Percentiles rank a stretch among this genome's conserved stretches.
These are phyloP conservation scores for Drosophila tripunctata DNA, from an alignment of 2,888 invertebrate species.

Conservation along the genomic window DNA sequence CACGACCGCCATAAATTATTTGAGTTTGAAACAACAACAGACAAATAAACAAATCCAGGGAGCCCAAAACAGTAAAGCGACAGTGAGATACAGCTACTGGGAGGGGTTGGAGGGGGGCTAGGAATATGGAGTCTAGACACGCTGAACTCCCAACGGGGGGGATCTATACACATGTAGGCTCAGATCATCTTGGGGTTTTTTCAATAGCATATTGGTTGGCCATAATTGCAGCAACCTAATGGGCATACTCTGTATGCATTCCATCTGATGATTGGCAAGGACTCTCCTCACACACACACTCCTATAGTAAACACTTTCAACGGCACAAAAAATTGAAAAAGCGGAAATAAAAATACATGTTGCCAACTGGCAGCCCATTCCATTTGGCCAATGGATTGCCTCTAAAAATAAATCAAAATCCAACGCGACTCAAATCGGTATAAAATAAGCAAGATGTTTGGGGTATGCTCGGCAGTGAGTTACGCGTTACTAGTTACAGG, in stretches of 20 bases:
- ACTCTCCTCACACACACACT: slow-evolving; percentile 18
- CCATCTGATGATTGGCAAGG: slow-evolving; percentile 51
- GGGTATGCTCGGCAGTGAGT: not conserved
- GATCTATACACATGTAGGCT: slow-evolving; percentile 17
- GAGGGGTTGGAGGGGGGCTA: not conserved
- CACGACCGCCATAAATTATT: slow-evolving; percentile 73
- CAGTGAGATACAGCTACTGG: not conserved
- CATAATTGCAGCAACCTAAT: slow-evolving; percentile 31
- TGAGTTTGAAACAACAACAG: slow-evolving; percentile 34
- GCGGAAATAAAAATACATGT: not conserved
- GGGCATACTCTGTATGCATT: slow-evolving; percentile 33
- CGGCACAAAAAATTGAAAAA: slow-evolving; percentile 10
- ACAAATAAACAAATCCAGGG: slow-evolving; percentile 24
- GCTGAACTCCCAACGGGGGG: slow-evolving; percentile 15
- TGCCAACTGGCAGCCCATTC: slow-evolving; percentile 18
- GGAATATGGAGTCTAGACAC: slow-evolving; percentile 42
- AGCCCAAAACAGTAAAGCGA: not conserved
- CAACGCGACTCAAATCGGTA: slow-evolving; percentile 33
- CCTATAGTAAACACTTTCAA: slow-evolving; percentile 25
- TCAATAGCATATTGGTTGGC: slow-evolving; percentile 20
- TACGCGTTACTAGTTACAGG: not conserved
- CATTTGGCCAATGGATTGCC: slow-evolving; percentile 29
- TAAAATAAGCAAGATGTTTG: not conserved
- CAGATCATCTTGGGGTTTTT: slow-evolving; percentile 25
- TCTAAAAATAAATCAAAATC: slow-evolving; percentile 70